Conservation (phyloP, 2,888 invertebrate species). For the Antitype chi region DNA sequence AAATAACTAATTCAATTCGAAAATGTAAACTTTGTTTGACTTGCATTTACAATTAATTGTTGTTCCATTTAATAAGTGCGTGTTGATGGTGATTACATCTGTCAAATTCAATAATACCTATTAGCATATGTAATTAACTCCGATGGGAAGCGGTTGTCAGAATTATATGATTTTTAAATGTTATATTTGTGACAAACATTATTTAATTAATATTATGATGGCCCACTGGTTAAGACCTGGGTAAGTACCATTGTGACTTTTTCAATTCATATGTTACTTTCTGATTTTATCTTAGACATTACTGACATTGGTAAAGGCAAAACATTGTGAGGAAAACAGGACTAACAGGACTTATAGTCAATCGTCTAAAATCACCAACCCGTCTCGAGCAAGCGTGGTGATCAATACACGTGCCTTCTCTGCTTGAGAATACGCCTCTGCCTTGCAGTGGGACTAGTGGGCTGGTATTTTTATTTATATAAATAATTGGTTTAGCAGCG, state of each 20-base stretch:
- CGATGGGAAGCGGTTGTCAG: neutral
- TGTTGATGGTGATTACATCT: slow-evolving; percentile 35
- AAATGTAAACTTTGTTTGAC: slow-evolving; percentile 40
- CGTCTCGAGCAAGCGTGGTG: too few relatives aligned
- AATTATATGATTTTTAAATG: neutral
- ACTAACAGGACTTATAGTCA: too few relatives aligned
- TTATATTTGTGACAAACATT: neutral
- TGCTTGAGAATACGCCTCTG: too few relatives aligned
- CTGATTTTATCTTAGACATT: too few relatives aligned
- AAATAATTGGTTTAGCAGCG: neutral
- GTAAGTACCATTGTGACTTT: neutral
- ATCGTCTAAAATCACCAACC: too few relatives aligned
- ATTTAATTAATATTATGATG: neutral
- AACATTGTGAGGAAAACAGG: neutral
- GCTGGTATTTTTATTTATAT: too few relatives aligned
- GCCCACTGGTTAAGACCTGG: too few relatives aligned
- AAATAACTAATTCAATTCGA: slow-evolving; percentile 49
- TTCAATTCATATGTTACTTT: neutral
- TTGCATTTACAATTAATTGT: slow-evolving; percentile 40
- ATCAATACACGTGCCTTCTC: too few relatives aligned
- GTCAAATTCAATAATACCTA: slow-evolving; percentile 29
- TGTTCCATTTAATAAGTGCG: slow-evolving; percentile 18
- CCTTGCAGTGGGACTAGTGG: too few relatives aligned
- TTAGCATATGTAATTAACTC: slow-evolving; percentile 41
- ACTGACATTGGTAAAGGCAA: neutral